phyloP scores from a whole-genome alignment of 2,797 vertebrate species.

The Xyrichtys novacula region DNA sequence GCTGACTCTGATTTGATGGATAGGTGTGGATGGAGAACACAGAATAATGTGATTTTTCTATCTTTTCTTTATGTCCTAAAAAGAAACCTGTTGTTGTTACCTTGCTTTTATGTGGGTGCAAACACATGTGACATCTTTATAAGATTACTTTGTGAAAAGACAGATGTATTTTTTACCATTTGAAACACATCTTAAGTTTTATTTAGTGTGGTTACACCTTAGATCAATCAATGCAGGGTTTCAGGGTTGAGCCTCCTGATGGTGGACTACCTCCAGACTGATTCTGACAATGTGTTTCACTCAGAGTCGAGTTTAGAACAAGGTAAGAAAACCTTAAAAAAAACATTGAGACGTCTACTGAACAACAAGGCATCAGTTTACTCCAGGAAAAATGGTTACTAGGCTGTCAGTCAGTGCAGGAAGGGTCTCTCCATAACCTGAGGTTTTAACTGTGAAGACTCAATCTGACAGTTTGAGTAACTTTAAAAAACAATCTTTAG shows the following conservation, averaged over 20 bases:
- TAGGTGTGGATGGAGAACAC: conserved; percentile 63
- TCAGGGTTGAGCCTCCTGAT: background rate
- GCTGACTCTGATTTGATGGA: conserved; percentile 70
- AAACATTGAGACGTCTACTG: background rate
- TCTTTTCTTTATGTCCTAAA: conserved; percentile 29
- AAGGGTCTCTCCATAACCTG: background rate
- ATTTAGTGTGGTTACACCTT: background rate
- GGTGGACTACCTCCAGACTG: background rate
- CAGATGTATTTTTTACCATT: background rate
- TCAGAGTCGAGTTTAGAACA: no score
- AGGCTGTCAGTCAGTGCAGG: background rate
- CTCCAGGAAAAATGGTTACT: no score
- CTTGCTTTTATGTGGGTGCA: conserved; percentile 35
- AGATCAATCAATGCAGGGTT: background rate
- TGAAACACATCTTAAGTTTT: background rate
- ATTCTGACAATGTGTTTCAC: background rate
- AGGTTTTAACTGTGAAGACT: background rate
- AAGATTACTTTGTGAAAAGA: background rate
- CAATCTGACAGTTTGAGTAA: background rate
- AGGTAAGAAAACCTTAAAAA: background rate
- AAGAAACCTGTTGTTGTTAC: conserved; percentile 35
- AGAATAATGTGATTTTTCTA: conserved; percentile 43
- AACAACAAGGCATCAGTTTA: background rate
- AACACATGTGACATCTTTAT: background rate
- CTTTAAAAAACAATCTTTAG: no score